These are phyloP conservation scores for Xylocopa sonorina DNA, from an alignment of 1,140 invertebrate genomes.

Conservation along the genomic window DNA sequence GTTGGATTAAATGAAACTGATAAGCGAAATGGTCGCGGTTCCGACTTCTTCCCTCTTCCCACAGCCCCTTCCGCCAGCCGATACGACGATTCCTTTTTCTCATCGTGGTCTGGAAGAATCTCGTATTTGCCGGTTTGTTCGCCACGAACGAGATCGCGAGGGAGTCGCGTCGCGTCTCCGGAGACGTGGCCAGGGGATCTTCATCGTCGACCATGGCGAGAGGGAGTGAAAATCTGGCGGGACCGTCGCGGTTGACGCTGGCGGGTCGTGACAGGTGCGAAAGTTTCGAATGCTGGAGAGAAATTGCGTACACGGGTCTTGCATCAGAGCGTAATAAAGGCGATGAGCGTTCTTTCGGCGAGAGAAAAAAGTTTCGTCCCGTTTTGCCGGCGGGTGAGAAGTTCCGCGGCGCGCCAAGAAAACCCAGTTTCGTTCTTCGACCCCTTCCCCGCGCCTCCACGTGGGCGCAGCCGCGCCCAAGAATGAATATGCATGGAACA, in stretches of 20 bases:
- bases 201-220: constrained; percentile 31
- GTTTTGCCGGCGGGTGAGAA: constrained; percentile 32
- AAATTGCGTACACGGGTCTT: constrained; percentile 50
- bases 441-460: too few species aligned
- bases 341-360: constrained; percentile 45
- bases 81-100: too few species aligned
- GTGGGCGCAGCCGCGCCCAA: too few species aligned
- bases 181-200: constrained; percentile 29
- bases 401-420: constrained; percentile 21
- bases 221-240: constrained; percentile 18
- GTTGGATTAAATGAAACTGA: constrained; percentile 52
- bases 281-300: constrained; percentile 48
- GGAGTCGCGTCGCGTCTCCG: constrained; percentile 17
- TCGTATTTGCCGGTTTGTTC: too few species aligned
- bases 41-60: too few species aligned
- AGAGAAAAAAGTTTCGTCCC: constrained; percentile 47
- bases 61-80: too few species aligned
- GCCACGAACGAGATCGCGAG: too few species aligned
- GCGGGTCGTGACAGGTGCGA: constrained; percentile 23
- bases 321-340: constrained; percentile 50
- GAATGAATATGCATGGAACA: constrained; percentile 44
- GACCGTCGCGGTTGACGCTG: neutral
- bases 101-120: too few species aligned
- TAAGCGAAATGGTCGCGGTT: neutral
- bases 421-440: constrained; percentile 44